Conservation (phyloP, 2,797 vertebrate species). For the Poeciliopsis turneri region DNA sequence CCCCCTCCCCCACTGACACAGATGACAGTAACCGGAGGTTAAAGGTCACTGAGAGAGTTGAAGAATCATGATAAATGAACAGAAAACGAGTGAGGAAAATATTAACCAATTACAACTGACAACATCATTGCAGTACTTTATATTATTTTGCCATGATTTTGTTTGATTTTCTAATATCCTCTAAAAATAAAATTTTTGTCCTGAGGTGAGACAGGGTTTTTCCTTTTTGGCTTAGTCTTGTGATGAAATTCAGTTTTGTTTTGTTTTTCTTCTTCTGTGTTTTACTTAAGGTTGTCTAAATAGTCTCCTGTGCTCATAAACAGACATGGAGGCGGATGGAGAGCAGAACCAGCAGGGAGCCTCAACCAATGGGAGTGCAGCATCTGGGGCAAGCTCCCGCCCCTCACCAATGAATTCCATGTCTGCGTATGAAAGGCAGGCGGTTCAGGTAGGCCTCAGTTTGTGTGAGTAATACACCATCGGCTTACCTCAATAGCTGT, state of each 20-base stretch:
- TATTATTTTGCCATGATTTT: neutral
- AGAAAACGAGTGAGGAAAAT: neutral
- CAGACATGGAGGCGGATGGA: constrained; percentile 92
- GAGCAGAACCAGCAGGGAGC: constrained; percentile 88
- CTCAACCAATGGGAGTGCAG: constrained; percentile 86
- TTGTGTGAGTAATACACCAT: too few relatives aligned
- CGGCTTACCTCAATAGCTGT: neutral
- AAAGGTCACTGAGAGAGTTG: neutral
- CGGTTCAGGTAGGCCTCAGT: constrained; percentile 87
- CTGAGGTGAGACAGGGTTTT: neutral
- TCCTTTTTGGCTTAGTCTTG: neutral
- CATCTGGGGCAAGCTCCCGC: constrained; percentile 88
- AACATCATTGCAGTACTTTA: neutral
- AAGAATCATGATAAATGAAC: neutral
- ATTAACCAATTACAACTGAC: neutral
- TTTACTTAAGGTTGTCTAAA: constrained; percentile 31
- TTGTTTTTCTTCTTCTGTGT: neutral
- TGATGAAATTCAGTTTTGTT: neutral
- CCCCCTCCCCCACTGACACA: neutral
- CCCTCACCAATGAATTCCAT: constrained; percentile 93
- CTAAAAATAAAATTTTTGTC: neutral
- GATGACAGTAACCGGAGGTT: neutral
- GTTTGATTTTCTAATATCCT: neutral
- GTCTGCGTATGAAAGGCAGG: constrained; percentile 96
- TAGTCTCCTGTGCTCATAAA: constrained; percentile 25